These are phyloP conservation scores for Argyrosomus japonicus DNA, from an alignment of 2,113 vertebrate genomes.

Conservation along the genomic window DNA sequence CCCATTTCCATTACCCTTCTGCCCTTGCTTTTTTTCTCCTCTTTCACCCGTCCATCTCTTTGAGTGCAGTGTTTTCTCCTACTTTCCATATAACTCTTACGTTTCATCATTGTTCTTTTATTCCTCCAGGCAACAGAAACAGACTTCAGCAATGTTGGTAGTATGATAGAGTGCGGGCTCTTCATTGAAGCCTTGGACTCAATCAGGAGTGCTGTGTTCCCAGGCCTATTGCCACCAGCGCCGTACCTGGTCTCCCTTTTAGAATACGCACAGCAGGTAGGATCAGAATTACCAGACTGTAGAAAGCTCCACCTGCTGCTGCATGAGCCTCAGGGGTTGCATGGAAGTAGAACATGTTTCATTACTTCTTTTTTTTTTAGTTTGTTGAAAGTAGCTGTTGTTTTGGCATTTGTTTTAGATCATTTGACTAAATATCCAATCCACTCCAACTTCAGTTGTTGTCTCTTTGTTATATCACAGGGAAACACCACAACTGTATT, in stretches of 20 bases:
- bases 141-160: constrained; percentile 76
- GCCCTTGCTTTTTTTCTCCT: constrained; percentile 48
- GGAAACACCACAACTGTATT: constrained; percentile 83
- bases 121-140: constrained; percentile 70
- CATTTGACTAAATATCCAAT: constrained; percentile 1
- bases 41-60: constrained; percentile 28
- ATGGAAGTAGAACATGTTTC: not conserved
- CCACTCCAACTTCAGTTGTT: not conserved
- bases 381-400: not conserved
- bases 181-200: constrained; percentile 89
- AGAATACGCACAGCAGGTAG: constrained; percentile 87
- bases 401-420: not conserved
- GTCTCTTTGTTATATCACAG: constrained; percentile 81
- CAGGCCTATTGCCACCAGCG: constrained; percentile 86
- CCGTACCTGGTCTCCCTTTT: constrained; percentile 87
- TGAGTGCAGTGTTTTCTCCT: constrained; percentile 53
- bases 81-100: constrained; percentile 40
- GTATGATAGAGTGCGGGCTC: constrained; percentile 84
- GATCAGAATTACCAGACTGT: constrained; percentile 50
- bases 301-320: constrained; percentile 15
- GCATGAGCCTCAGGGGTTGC: constrained; percentile 1
- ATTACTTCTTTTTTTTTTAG: not conserved
- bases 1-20: constrained; percentile 75
- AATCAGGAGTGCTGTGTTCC: constrained; percentile 82
- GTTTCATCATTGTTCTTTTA: constrained; percentile 55